Evolutionary conservation across 2,888 invertebrate genomes (phyloP), one percentile per base, ranked within the genome.

Genomic region (Osedax frankpressi): DNA sequence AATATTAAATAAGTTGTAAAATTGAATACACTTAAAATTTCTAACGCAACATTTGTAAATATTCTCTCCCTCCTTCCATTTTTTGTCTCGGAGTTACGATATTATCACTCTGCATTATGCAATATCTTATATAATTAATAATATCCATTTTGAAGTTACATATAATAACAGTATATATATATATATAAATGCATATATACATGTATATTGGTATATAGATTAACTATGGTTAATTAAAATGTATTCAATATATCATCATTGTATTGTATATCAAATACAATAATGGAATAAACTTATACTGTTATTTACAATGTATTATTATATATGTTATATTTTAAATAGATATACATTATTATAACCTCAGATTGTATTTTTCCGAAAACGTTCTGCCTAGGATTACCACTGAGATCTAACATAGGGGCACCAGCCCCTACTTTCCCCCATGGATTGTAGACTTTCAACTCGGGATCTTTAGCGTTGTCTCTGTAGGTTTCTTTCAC

Each of bases 1-100:
- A n/a, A n/a, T n/a, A n/a, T n/a, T n/a, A n/a, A n/a, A n/a, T n/a
- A n/a, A n/a, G n/a, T n/a, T n/a, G n/a, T n/a, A n/a, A n/a, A n/a
- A n/a, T n/a, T n/a, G n/a, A n/a, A n/a, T n/a, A n/a, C n/a, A n/a
- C n/a, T n/a, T n/a, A n/a, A n/a, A 30, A 70, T 24, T 14, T 65
- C 69, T 92, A 91, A 75, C 93, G 93, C 80, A 92, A 90, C 30
- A 78, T 77, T 28, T 73, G 67, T 19, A 75, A 73, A 69, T 78
- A 78, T 3, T 44, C 68, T 6, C 73, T 60, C 3, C 76, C 77
- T 25, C 75, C 74, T n/a, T 69, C 44, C 14, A 73, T 72, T 29
- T 74, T 76, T 63, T 69, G 71, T 24, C 67, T 68, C 25, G 69
- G 62, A 19, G 76, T 73, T 3, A 44, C 44, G 19, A 44, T 44